Evolutionary conservation across 2,888 invertebrate genomes (phyloP).

Genomic region (Eupithecia centaureata): DNA sequence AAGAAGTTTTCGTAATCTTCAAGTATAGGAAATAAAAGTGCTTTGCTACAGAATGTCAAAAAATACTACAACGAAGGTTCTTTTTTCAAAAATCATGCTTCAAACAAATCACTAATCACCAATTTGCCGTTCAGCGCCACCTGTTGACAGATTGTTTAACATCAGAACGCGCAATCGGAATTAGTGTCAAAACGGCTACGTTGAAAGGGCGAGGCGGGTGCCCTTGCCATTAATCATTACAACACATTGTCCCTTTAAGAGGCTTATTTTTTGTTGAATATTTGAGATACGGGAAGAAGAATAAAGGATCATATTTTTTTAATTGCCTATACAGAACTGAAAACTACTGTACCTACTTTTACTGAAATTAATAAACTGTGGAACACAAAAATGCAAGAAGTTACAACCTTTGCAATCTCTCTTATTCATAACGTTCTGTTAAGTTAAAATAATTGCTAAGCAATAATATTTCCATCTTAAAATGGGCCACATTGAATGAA

Average conservation of each 20-base stretch:
- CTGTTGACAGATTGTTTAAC: conserved; percentile 41
- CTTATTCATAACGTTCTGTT: no score
- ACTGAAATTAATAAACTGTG: not conserved
- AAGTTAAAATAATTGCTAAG: no score
- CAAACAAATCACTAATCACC: conserved; percentile 19
- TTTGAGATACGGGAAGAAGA: not conserved
- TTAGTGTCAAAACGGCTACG: conserved; percentile 39
- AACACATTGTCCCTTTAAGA: conserved; percentile 25
- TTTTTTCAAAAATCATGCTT: conserved; percentile 7
- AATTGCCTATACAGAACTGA: no score
- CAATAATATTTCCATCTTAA: no score
- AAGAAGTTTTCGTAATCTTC: no score
- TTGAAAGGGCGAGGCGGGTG: conserved; percentile 33
- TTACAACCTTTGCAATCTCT: no score
- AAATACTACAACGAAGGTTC: no score
- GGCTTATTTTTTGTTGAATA: conserved; percentile 12
- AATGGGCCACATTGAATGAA: no score
- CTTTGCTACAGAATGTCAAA: no score
- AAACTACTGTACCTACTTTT: not conserved
- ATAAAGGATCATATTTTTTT: not conserved
- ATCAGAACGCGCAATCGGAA: conserved; percentile 35
- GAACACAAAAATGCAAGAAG: not conserved
- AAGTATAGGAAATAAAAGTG: no score
- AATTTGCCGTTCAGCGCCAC: conserved; percentile 36
- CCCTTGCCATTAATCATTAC: conserved; percentile 28